phyloP scores from a whole-genome alignment of 2,113 vertebrate genomes.

The Lepisosteus osseus region DNA sequence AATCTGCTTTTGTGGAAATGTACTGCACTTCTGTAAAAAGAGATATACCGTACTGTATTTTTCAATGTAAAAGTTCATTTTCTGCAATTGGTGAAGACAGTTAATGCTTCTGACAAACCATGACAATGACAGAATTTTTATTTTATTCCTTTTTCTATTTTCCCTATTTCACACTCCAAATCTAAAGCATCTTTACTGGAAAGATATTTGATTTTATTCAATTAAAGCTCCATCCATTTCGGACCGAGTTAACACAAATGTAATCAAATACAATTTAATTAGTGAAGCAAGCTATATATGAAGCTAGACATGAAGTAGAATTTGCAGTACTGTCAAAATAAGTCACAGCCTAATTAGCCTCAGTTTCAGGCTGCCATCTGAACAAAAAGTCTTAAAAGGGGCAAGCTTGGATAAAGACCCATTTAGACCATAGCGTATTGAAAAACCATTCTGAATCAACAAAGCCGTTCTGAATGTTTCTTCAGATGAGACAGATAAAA shows the following conservation, averaged over 20 bases:
- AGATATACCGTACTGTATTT: too few relatives aligned
- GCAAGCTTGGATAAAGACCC: conserved; percentile 13
- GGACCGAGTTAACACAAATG: conserved; percentile 53
- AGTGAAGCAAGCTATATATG: conserved; percentile 25
- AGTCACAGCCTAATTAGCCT: conserved; percentile 53
- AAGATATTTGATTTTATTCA: conserved; percentile 37
- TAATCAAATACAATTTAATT: conserved; percentile 62
- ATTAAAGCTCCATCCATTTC: conserved; percentile 49
- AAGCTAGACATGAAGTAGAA: conserved; percentile 36
- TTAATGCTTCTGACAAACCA: too few relatives aligned
- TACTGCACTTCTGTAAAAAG: too few relatives aligned
- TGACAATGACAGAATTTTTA: background rate
- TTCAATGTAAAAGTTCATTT: too few relatives aligned
- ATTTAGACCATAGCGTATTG: conserved; percentile 8
- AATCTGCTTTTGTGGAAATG: too few relatives aligned
- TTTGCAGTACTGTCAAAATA: conserved; percentile 41
- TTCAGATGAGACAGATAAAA: too few relatives aligned
- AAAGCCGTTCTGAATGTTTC: too few relatives aligned
- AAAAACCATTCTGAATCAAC: background rate
- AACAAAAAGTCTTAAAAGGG: conserved; percentile 3
- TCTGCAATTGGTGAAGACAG: too few relatives aligned
- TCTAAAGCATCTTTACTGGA: conserved; percentile 23
- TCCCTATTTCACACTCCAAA: conserved; percentile 24
- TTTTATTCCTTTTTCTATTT: background rate
- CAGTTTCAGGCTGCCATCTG: conserved; percentile 34